phyloP scores from a whole-genome alignment of 2,888 invertebrate species.

The Drosophila rellima region DNA sequence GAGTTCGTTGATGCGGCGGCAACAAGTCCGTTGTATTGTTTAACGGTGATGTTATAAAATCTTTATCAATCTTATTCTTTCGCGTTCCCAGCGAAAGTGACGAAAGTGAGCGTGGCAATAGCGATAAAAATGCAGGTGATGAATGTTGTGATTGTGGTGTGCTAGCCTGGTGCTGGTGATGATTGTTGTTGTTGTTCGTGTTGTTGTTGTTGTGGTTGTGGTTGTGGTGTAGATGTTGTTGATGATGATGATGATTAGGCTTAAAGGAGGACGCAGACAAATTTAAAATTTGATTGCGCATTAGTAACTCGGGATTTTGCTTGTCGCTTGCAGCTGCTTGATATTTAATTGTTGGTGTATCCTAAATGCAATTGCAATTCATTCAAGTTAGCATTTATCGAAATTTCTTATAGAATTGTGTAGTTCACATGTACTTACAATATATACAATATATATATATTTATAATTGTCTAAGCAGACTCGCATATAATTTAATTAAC shows the following conservation, averaged over 20 bases:
- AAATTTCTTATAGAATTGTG: not conserved
- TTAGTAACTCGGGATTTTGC: slow-evolving; percentile 77
- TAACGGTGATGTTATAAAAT: slow-evolving; percentile 82
- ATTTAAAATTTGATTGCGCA: slow-evolving; percentile 83
- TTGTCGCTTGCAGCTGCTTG: slow-evolving; percentile 77
- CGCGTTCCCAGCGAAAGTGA: slow-evolving; percentile 85
- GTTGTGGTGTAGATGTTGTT: slow-evolving; percentile 45
- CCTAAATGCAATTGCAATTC: slow-evolving; percentile 70
- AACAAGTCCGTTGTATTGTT: slow-evolving; percentile 83
- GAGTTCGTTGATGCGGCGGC: slow-evolving; percentile 63
- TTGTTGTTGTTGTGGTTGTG: slow-evolving; percentile 61
- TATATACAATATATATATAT: slow-evolving; percentile 12
- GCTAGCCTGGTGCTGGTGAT: slow-evolving; percentile 69
- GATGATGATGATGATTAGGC: slow-evolving; percentile 54
- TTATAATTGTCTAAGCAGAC: slow-evolving; percentile 26
- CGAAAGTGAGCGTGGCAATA: slow-evolving; percentile 86
- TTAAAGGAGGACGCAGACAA: slow-evolving; percentile 75
- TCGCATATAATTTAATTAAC: slow-evolving; percentile 1
- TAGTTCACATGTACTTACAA: slow-evolving; percentile 18
- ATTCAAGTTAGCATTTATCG: slow-evolving; percentile 1
- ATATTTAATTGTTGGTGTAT: slow-evolving; percentile 81
- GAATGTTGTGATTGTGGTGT: slow-evolving; percentile 81
- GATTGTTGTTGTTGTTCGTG: slow-evolving; percentile 65
- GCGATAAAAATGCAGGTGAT: slow-evolving; percentile 85
- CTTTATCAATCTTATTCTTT: slow-evolving; percentile 85